phyloP scores from a whole-genome alignment of 2,113 vertebrate genomes.

The Clarias gariepinus region DNA sequence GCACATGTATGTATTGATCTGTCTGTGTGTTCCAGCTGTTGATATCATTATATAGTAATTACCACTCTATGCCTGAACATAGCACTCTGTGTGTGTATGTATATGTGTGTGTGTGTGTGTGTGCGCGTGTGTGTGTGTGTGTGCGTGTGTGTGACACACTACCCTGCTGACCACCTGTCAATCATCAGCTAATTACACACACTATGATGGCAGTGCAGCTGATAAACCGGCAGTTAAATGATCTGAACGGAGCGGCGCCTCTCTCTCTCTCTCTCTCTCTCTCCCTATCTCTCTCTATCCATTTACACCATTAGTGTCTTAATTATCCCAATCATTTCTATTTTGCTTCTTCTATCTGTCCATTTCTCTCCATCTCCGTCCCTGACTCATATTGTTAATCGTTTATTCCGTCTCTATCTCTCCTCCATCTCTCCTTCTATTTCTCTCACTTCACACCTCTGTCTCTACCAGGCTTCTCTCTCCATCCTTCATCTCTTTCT shows the following conservation, averaged over 20 bases:
- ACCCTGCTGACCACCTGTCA: slow-evolving; percentile 6
- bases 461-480: neutral
- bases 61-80: neutral
- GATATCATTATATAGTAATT: neutral
- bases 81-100: neutral
- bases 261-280: neutral
- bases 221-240: neutral
- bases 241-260: neutral
- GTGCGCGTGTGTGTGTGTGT: neutral
- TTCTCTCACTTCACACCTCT: neutral
- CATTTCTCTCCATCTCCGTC: neutral
- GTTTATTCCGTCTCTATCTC: neutral
- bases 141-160: neutral
- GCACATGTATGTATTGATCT: neutral
- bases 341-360: neutral
- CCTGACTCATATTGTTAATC: neutral
- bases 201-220: neutral
- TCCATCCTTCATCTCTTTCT: neutral
- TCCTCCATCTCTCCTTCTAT: neutral
- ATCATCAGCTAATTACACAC: slow-evolving; percentile 9
- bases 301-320: neutral
- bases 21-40: neutral
- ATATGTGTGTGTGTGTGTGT: neutral
- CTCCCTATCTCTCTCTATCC: neutral
- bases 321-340: neutral